phyloP scores from a whole-genome alignment of 2,888 invertebrate species.

The Lobophora halterata region DNA sequence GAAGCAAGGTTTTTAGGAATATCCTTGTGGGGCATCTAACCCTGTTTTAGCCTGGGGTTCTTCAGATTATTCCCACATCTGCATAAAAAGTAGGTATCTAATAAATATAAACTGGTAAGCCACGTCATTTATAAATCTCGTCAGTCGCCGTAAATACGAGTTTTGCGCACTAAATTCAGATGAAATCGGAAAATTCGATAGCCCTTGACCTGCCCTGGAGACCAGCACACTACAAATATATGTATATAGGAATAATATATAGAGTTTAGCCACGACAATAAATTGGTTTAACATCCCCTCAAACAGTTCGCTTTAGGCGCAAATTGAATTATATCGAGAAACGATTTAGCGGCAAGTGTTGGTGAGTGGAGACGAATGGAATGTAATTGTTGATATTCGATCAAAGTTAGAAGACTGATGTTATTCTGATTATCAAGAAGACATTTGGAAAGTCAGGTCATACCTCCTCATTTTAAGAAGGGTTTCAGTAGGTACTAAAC shows the following conservation, averaged over 20 bases:
- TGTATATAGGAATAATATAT: too few relatives aligned
- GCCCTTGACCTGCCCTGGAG: conserved; percentile 5
- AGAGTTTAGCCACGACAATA: background rate
- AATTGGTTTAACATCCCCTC: conserved; percentile 5
- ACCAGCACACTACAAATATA: conserved; percentile 6
- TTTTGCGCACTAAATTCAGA: conserved; percentile 8
- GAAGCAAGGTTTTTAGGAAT: too few relatives aligned
- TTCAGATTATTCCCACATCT: too few relatives aligned
- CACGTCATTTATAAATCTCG: conserved; percentile 3
- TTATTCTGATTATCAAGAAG: background rate
- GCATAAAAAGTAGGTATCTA: background rate
- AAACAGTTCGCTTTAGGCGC: background rate
- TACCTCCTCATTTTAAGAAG: too few relatives aligned
- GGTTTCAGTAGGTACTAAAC: too few relatives aligned
- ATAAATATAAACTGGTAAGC: background rate
- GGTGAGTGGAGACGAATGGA: too few relatives aligned
- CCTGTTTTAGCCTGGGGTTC: too few relatives aligned
- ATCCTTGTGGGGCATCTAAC: too few relatives aligned
- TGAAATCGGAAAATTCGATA: conserved; percentile 14
- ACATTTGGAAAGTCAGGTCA: background rate
- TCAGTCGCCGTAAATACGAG: conserved; percentile 4
- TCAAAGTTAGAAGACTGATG: too few relatives aligned
- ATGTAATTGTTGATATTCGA: too few relatives aligned
- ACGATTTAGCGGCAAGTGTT: too few relatives aligned
- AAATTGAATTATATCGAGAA: too few relatives aligned